Base-by-base conservation (phyloP, 2,113 vertebrate species). In the Chlorodrepanis virens region DNA sequence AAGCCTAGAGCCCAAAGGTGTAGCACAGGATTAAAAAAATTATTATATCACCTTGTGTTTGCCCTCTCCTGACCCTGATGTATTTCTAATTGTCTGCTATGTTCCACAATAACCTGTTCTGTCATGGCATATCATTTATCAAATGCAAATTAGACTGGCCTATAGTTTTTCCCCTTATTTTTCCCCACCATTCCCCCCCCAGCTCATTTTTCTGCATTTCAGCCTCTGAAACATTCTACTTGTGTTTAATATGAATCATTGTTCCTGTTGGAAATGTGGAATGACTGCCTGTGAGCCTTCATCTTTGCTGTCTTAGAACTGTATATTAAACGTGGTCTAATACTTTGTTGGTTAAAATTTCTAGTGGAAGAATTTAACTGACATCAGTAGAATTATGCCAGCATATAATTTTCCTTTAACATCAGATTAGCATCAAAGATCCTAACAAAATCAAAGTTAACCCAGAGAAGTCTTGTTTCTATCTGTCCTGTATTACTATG, bases 141-240 rank as follows among this genome's bases (percentile, higher is more conserved):
- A 72, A 83, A 63, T 1, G 1, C n/a, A 83, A 75, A 79, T 74
- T 87, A 64, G 44, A 81, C 18, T 44, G 27, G 4, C 15, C 50
- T 76, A 16, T 25, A 37, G 19, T 1, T 25, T 45, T 37, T 60
- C 14, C 2, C 0, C 2, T 6, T 25, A 13, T 37, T n/a, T 37
- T n/a, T n/a, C 18, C 11, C 1, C 6, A 22, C 28, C n/a, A 24
- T 13, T 5, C 4, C 28, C 6, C 6, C 6, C 2, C 3, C n/a
- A 0, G 4, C 5, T 85, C 52, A 14, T 8, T 65, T 13, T 69
- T 77, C 23, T 65, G 14, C 39, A 50, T 84, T 94, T 90, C 56
- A 44, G 28, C 57, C 37, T 65, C 37, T 75, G 33, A 37, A 61
- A 47, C 8, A 28, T 71, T 72, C 37, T 71, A 20, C 6, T 75